Evolutionary conservation across 23 tunicate species (phyloP), one percentile per base, ranked within the genome.

Genomic region (Clavelina lepadiformis): DNA sequence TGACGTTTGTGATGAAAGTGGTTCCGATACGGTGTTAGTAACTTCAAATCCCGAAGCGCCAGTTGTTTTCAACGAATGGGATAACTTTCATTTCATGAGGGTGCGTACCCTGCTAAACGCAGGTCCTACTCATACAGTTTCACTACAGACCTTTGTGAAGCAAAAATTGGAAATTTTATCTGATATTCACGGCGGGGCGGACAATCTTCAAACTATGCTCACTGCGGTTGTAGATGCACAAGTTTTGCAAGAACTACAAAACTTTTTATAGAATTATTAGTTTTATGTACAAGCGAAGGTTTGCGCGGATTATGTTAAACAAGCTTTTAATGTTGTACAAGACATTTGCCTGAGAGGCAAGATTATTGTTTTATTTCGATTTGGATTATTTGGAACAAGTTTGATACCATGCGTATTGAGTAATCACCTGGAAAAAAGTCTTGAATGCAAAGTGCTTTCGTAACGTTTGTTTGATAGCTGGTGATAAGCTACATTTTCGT

Each of bases 1-100:
- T 46, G 86, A 80, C 49, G 86, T 80, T 3, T 80, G 86, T 52
- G 86, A 80, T 51, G 78, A 80, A 27, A 47, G 61, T 60, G 50
- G 28, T 22, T 64, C 35, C 5, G 86, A 80, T 44, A 36, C 68
- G 4, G 44, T 67, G 31, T n/a, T n/a, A n/a, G n/a, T n/a, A n/a
- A n/a, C n/a, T n/a, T n/a, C n/a, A n/a, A n/a, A n/a, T n/a, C n/a
- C n/a, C n/a, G n/a, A n/a, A n/a, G n/a, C n/a, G n/a, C n/a, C n/a
- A n/a, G n/a, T n/a, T n/a, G n/a, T n/a, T n/a, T n/a, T 38, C 8
- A 57, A 66, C 46, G 57, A 66, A 46, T 46, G 57, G 33, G 72
- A 66, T 7, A 45, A 44, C 19, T 44, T 8, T 46, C 72, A 66
- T 23, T 46, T 57, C 3, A 35, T 66, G 3, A 56, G 72, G 5